Base-by-base conservation (phyloP, 2,797 vertebrate genomes). In the Arrhamphus sclerolepis region DNA sequence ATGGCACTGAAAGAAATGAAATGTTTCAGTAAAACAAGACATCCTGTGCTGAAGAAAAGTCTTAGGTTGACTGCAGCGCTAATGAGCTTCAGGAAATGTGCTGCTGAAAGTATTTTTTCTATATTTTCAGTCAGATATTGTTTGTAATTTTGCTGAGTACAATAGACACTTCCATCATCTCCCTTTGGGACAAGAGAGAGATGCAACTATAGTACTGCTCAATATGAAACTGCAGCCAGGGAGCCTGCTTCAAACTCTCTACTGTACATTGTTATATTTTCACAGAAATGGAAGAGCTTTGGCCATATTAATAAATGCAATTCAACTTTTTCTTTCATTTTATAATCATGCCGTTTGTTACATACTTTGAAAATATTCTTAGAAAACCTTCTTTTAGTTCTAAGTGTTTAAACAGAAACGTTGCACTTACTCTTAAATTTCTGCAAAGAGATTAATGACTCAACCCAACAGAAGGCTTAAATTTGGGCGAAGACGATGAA, bases 401-500 rank as follows among this genome's bases (percentile, higher is more conserved):
- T 59, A 16, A 16, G 4, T 49, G 13, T 39, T 31, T 44, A n/a
- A 11, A 1, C 8, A 7, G 26, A 38, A 24, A 26, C 28, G 46
- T 53, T 28, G 29, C 29, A 31, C 9, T 34, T 18, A 18, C 11
- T 3, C 2, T 24, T 41, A 6, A 57, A 50, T 58, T 42, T 44
- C 22, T 16, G 10, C 41, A 56, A 31, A 41, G 51, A 63, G 21
- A 63, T 56, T 26, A 14, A 26, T 38, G n/a, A 49, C 46, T 44
- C 46, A 20, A 38, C 24, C 34, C 24, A 47, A 48, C 14, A 60
- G 17, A 28, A 18, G 40, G 43, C 38, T 74, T 60, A 40, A 6
- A 57, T 77, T 62, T 70, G 20, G 52, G 50, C 7, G 5, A 67
- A 65, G 22, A 29, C 28, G 43, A 41, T 59, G 54, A 83, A 72